Conservation (phyloP, 2,888 invertebrate species). For the Hemithea aestivaria region DNA sequence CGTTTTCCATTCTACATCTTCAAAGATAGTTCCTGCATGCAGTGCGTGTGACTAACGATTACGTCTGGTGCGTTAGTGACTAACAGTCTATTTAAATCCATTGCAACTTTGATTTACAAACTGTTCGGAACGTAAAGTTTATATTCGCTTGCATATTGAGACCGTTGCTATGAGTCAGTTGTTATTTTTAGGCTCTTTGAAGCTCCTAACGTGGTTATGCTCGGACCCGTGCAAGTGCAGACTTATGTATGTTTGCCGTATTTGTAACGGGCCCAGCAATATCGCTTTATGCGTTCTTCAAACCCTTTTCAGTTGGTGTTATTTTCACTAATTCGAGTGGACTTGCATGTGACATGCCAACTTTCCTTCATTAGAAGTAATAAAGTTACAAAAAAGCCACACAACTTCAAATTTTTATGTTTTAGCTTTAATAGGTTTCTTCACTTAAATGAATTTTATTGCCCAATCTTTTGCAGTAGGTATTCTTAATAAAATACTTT, state of each 20-base stretch:
- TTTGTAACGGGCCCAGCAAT: constrained; percentile 1
- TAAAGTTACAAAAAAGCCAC: not conserved
- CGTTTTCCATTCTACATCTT: constrained; percentile 8
- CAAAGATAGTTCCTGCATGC: constrained; percentile 7
- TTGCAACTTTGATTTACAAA: constrained; percentile 45
- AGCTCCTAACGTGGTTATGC: constrained; percentile 35
- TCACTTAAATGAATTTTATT: too few species aligned
- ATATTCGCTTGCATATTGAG: constrained; percentile 45
- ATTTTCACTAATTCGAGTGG: constrained; percentile 2
- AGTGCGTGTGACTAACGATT: constrained; percentile 27
- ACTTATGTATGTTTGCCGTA: constrained; percentile 14
- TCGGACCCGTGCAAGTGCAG: constrained; percentile 15
- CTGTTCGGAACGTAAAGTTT: constrained; percentile 43
- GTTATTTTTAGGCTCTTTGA: constrained; percentile 59
- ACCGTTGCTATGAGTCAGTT: constrained; percentile 55
- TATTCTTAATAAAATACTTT: too few species aligned
- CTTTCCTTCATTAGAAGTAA: not conserved
- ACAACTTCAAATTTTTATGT: too few species aligned
- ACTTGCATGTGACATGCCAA: not conserved
- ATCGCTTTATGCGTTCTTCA: not conserved
- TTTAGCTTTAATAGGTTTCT: too few species aligned
- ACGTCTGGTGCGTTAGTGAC: constrained; percentile 36
- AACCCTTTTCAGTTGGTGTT: constrained; percentile 3
- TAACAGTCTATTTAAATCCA: constrained; percentile 42
- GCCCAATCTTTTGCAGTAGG: too few species aligned